Conservation (phyloP, 2,113 vertebrate species). For the Motacilla alba region DNA sequence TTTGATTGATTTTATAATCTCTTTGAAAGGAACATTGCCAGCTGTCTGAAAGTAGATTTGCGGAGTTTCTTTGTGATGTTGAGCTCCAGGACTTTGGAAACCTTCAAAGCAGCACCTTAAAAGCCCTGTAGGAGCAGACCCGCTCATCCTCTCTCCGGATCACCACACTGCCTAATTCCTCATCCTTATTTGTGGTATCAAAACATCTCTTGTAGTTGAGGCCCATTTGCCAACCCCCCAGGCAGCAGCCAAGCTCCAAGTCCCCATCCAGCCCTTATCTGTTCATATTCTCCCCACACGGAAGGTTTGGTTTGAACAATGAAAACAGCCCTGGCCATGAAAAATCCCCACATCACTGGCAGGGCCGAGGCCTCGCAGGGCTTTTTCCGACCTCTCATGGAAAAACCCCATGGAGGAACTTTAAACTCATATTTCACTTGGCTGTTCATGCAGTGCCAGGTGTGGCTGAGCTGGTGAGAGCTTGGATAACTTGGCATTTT, state of each 20-base stretch:
- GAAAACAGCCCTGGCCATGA: neutral
- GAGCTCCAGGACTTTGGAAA: neutral
- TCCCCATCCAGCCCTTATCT: neutral
- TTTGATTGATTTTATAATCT: neutral
- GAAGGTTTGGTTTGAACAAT: neutral
- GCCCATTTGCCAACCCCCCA: neutral
- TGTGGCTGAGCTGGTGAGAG: neutral
- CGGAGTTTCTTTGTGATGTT: neutral
- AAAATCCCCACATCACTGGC: neutral
- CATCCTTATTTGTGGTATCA: neutral
- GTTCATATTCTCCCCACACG: neutral
- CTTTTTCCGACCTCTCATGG: neutral
- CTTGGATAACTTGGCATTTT: rapidly evolving
- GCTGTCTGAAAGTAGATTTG: neutral
- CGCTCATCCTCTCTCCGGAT: rapidly evolving
- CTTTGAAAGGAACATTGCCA: neutral
- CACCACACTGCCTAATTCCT: neutral
- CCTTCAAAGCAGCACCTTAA: neutral
- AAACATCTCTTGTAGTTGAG: neutral
- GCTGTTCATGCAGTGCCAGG: rapidly evolving
- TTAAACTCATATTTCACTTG: neutral
- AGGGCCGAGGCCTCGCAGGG: rapidly evolving
- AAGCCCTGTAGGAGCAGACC: neutral
- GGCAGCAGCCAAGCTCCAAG: neutral
- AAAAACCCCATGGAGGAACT: neutral